phyloP scores from a whole-genome alignment of 2,113 vertebrate genomes.

The Spilogale gracilis region DNA sequence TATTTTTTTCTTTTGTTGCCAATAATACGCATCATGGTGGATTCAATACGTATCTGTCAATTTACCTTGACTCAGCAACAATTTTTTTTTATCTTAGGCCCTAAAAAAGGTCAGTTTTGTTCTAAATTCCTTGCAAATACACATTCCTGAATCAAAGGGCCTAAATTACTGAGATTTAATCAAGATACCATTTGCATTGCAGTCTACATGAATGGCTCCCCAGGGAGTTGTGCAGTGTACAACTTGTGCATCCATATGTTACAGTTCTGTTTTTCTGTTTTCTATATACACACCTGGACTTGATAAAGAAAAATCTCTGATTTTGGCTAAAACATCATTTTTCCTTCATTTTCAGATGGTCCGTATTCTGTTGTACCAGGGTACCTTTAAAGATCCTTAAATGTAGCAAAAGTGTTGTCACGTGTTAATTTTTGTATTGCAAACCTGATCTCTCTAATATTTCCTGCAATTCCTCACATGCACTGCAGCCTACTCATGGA shows the following conservation, averaged over 20 bases:
- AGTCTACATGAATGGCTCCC: background rate
- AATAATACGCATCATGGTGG: background rate
- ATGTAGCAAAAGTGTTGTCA: background rate
- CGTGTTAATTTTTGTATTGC: background rate
- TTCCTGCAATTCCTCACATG: background rate
- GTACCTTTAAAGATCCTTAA: slow-evolving; percentile 31
- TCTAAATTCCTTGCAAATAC: background rate
- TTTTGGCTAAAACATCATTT: background rate
- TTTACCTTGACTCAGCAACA: slow-evolving; percentile 6
- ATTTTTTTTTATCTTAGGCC: background rate
- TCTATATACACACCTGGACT: background rate
- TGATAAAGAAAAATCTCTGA: background rate
- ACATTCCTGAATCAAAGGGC: slow-evolving; percentile 15
- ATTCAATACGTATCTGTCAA: background rate
- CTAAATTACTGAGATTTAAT: slow-evolving; percentile 21
- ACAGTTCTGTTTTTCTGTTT: background rate
- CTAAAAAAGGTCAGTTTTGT: slow-evolving; percentile 21
- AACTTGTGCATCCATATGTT: fast-evolving
- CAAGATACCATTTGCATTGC: background rate
- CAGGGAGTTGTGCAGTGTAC: background rate
- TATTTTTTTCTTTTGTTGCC: background rate
- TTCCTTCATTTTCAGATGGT: background rate
- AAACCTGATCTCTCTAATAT: background rate
- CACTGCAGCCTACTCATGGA: background rate
- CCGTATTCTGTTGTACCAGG: slow-evolving; percentile 17